Evolutionary conservation across 2,797 vertebrate species (phyloP), one percentile per base, ranked within the genome.

Genomic region (Apogon talboti): DNA sequence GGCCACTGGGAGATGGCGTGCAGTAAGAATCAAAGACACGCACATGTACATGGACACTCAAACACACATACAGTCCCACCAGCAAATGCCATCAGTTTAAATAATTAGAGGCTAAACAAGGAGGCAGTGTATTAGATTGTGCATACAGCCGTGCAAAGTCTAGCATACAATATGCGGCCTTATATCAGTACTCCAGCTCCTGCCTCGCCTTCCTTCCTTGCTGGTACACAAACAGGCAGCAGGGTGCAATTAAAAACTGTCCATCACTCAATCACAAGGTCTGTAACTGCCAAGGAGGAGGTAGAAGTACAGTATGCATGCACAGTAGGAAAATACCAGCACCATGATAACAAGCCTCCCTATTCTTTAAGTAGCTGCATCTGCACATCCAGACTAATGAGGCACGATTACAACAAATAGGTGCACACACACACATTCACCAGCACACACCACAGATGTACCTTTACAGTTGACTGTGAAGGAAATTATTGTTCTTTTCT

Each of bases 1-100:
- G 79, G 84, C 88, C 87, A 81, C 52, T 76, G 82, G 84, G 84
- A 88, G 79, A 77, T 61, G 58, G 38, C 81, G 73, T 82, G 76
- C 79, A 64, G 59, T 16, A 70, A 58, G 84, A 84, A 75, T 77
- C 63, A 78, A 71, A 74, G 49, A 76, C n/a, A 21, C 4, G n/a
- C 37, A 45, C 45, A 47, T 9, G 13, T 14, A 42, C 82, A 73
- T 2, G 62, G 56, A 82, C 68, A 73, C 54, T 68, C 46, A 73
- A 73, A 51, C 67, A 53, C 28, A 18, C 64, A 61, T 35, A 15
- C 41, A 78, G 43, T 66, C 70, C 45, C 46, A 43, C 62, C 38
- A 51, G 60, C 54, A 53, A 52, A 79, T 82, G 82, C 73, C 58
- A 71, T 73, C 72, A 54, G 55, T 55, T 65, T 74, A 83, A 89